Evolutionary conservation across 2,113 vertebrate species (phyloP).

Genomic region (Pongo pygmaeus): DNA sequence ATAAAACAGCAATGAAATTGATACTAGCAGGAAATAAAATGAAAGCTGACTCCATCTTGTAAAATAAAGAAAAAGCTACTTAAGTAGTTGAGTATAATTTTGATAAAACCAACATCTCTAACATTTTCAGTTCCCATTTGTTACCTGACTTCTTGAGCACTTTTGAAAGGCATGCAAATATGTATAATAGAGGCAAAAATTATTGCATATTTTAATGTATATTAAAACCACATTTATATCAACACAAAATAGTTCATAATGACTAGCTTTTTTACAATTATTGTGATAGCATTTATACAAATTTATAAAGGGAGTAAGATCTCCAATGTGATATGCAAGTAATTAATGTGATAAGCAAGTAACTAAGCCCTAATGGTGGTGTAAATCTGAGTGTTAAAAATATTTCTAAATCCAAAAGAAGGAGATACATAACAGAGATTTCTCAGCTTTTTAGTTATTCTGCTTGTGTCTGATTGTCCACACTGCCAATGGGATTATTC

Average conservation of each 20-base stretch:
- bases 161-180: conserved; percentile 3
- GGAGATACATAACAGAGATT: conserved; percentile 56
- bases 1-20: background rate
- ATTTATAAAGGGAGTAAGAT: conserved; percentile 46
- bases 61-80: background rate
- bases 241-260: background rate
- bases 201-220: background rate
- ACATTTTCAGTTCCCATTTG: background rate
- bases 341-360: conserved; percentile 45
- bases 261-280: background rate
- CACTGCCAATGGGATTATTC: background rate
- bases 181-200: background rate
- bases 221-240: background rate
- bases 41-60: background rate
- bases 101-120: background rate
- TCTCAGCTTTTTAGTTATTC: conserved; percentile 69
- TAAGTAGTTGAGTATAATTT: background rate
- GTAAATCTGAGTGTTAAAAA: conserved; percentile 44
- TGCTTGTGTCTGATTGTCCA: conserved; percentile 42
- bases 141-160: background rate
- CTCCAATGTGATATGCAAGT: conserved; percentile 54
- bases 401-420: conserved; percentile 54
- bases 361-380: conserved; percentile 41
- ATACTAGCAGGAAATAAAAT: background rate
- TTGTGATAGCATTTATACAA: background rate